These are phyloP conservation scores for Formicarius rufipectus DNA, from an alignment of 2,113 vertebrate genomes.

Conservation along the genomic window DNA sequence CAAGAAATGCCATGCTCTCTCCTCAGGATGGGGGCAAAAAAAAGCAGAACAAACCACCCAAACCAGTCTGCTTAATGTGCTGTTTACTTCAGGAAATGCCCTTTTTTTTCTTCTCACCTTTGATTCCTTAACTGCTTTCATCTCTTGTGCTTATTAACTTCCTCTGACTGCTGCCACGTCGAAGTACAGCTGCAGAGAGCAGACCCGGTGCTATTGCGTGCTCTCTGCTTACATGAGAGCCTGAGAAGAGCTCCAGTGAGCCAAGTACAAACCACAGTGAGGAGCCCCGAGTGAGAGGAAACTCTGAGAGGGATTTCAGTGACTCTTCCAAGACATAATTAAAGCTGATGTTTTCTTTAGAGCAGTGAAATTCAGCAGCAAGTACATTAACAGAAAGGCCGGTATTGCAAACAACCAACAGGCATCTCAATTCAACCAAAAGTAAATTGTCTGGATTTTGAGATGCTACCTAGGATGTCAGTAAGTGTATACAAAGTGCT, in stretches of 20 bases:
- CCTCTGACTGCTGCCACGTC: background rate
- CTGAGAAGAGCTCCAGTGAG: background rate
- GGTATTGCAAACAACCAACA: background rate
- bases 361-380: background rate
- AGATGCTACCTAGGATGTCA: background rate
- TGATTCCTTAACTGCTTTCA: background rate
- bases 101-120: background rate
- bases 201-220: rapidly evolving
- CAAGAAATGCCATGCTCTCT: background rate
- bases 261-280: background rate
- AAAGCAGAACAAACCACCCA: background rate
- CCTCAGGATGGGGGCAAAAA: background rate
- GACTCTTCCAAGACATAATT: background rate
- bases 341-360: background rate
- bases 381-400: background rate
- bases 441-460: background rate
- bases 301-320: background rate
- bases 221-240: background rate
- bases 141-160: background rate
- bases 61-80: background rate
- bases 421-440: background rate
- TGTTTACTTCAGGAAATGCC: background rate
- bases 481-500: background rate
- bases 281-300: background rate
- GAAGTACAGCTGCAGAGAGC: background rate